phyloP scores from a whole-genome alignment of 2,888 invertebrate genomes.

The Agriopis marginaria region DNA sequence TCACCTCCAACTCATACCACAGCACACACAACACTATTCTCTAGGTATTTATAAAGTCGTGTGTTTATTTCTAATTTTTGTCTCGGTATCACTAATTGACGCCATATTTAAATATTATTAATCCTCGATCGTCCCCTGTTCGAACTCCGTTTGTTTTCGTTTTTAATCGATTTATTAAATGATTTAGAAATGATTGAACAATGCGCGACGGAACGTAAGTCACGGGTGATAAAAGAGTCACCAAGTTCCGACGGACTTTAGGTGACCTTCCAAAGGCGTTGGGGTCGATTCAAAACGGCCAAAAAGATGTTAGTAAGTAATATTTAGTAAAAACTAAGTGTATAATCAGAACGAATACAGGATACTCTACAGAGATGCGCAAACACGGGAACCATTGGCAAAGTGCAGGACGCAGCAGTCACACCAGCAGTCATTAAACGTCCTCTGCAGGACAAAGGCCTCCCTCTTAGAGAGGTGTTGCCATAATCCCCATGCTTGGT shows the following conservation, averaged over 20 bases:
- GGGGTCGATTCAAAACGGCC: neutral
- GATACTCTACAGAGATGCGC: no score
- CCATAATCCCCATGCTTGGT: no score
- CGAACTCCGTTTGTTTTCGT: constrained; percentile 34
- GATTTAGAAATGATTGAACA: constrained; percentile 4
- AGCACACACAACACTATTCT: constrained; percentile 43
- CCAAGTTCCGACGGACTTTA: neutral
- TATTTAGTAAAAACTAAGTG: neutral
- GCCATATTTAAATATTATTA: constrained; percentile 40
- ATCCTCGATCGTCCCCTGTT: constrained; percentile 31
- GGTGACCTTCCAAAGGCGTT: neutral
- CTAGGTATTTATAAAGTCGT: constrained; percentile 29
- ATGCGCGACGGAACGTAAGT: neutral
- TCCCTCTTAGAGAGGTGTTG: no score
- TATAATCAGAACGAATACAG: neutral
- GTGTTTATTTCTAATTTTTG: constrained; percentile 41
- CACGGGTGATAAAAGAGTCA: neutral
- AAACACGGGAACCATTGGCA: no score
- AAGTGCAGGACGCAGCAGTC: no score
- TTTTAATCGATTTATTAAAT: constrained; percentile 31
- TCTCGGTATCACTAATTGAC: constrained; percentile 35
- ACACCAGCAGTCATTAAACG: no score
- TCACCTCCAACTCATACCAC: constrained; percentile 62
- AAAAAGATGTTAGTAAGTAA: neutral
- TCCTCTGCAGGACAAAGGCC: no score